Base-by-base conservation (phyloP, 2,888 invertebrate species). In the Ophion ventricosus region DNA sequence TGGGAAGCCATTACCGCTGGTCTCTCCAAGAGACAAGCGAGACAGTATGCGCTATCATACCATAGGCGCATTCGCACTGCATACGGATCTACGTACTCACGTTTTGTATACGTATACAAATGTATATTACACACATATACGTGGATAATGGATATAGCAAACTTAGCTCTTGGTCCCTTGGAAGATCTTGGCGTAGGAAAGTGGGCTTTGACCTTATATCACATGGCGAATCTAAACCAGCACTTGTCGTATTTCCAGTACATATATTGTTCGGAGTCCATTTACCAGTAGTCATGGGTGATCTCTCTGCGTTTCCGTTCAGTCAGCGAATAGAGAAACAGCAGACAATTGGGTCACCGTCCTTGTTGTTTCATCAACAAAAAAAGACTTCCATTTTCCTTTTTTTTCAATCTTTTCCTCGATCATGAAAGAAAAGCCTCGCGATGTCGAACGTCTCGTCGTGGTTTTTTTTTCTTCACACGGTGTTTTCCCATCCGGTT, bases 181-280 rank as follows among this genome's bases (percentile, higher is more conserved):
- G 56, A 64, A 70, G 77, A 73, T 86, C 82, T 74, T 70, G 80
- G 76, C 25, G 69, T 73, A 85, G 83, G 87, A 87, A 87, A 87
- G 87, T 87, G 86, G 87, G 87, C 85, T 86, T 84, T 86, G 86
- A 87, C 87, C 87, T 86, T 87, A 83, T 87, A 86, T 86, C 84
- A 87, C 80, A 83, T 77, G 29, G 73, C 76, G 82, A 85, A 84
- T 83, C 82, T 83, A 64, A 83, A 75, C 67, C 78, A 74, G 29
- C 56, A 84, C 84, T 84, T 81, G 84, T 84, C 84, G 81, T 78
- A 29, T 64, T 25, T 73, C 43, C 72, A 43, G 20, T 61, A 69
- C 69, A 75, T 74, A 80, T 78, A 80, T 81, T 83, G 54, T 81
- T 74, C 40, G 1, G 23, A 74, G 59, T 74, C 59, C 77, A 63